Base-by-base conservation (phyloP, 2,797 vertebrate genomes). In the Epinephelus coioides region DNA sequence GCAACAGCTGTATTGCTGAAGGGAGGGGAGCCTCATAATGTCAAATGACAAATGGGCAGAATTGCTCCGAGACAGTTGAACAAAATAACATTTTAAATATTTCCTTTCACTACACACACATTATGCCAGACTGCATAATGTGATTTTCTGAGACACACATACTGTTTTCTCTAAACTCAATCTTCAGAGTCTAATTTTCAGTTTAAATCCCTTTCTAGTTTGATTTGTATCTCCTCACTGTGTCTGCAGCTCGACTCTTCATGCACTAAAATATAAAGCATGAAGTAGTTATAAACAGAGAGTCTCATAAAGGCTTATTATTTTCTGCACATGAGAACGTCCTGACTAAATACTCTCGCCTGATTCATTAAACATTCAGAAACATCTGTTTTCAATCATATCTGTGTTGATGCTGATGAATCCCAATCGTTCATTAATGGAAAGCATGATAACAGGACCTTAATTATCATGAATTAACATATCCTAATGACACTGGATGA, bases 381-480 rank as follows among this genome's bases (percentile, higher is more conserved):
- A 88, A 88, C 85, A 91, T 82, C 82, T 88, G 82, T 70, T 88
- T 86, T 83, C 64, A 81, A 78, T 89, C 62, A 73, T 63, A 57
- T 76, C 67, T 13, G 3, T 73, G 74, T 78, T 80, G 71, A 79
- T 84, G 76, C 60, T 89, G 83, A 90, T 88, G 82, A 85, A 79
- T 86, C 69, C 76, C 64, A 85, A 81, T 88, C 65, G 56, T 76
- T 84, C 55, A 87, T 88, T 86, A 84, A 83, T 71, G 55, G 49
- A 53, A 44, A 73, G 72, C 57, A 78, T 23, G 34, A 59, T 76
- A 85, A 74, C 76, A 78, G 56, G 63, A 81, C 73, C 84, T 79
- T 86, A 86, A 89, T 90, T 85, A 85, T 70, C 60, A 70, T n/a
- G 49, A 80, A 83, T 85, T 86, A 85, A 79, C 85, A 86, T 86